Conservation (phyloP, 2,113 vertebrate genomes). For the Aptenodytes patagonicus region DNA sequence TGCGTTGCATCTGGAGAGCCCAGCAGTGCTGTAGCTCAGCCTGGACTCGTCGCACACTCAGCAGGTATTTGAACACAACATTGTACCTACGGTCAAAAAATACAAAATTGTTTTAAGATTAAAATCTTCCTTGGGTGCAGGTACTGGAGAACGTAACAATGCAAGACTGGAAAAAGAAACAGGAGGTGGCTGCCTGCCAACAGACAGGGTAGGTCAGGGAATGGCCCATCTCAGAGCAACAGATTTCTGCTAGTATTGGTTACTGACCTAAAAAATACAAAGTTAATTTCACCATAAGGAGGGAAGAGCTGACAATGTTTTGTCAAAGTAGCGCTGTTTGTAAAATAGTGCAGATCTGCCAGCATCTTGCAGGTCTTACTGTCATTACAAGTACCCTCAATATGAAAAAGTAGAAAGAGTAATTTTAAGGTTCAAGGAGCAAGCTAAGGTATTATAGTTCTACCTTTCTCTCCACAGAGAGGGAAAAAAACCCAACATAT, state of each 20-base stretch:
- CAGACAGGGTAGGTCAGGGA: not conserved
- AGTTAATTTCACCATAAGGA: not conserved
- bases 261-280: not conserved
- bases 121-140: not conserved
- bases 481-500: not conserved
- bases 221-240: not conserved
- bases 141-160: not conserved
- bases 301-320: not conserved
- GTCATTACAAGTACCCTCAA: not conserved
- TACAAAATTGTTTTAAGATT: not conserved
- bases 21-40: constrained; percentile 97
- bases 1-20: constrained; percentile 97
- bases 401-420: not conserved
- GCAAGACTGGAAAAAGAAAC: not conserved
- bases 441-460: not conserved
- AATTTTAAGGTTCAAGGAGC: not conserved
- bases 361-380: not conserved
- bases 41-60: constrained; percentile 93
- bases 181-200: not conserved
- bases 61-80: constrained; percentile 93
- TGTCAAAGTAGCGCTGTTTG: not conserved
- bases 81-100: constrained; percentile 84
- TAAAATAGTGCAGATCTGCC: not conserved
- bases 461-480: not conserved
- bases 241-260: not conserved